These are phyloP conservation scores for Sceloporus tristichus DNA, from an alignment of 2,113 vertebrate genomes.

Conservation along the genomic window DNA sequence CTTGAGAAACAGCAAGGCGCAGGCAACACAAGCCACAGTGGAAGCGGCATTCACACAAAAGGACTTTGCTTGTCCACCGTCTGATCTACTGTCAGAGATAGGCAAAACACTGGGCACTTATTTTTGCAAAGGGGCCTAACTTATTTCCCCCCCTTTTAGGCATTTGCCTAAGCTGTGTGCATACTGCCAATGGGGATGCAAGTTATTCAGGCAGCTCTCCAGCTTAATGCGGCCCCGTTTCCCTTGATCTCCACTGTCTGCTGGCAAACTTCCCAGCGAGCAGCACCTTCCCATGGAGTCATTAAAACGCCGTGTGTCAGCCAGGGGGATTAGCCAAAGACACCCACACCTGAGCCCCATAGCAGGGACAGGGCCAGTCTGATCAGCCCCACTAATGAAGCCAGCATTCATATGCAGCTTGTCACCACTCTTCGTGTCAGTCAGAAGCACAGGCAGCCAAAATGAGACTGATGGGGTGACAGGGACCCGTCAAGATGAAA, in stretches of 20 bases:
- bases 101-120: constrained; percentile 47
- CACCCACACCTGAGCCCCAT: constrained; percentile 83
- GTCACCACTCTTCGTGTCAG: constrained; percentile 71
- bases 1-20: not conserved
- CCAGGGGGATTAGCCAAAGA: constrained; percentile 77
- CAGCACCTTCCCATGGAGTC: constrained; percentile 75
- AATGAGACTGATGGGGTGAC: constrained; percentile 67
- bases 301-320: constrained; percentile 79
- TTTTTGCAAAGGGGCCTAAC: constrained; percentile 50
- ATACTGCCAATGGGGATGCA: constrained; percentile 72
- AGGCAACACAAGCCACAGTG: not conserved
- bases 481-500: constrained; percentile 70
- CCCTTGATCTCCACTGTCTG: constrained; percentile 81
- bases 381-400: constrained; percentile 82
- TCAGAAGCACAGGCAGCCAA: constrained; percentile 66
- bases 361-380: constrained; percentile 73
- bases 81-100: constrained; percentile 38
- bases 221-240: constrained; percentile 67
- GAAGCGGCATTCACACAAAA: constrained; percentile 12
- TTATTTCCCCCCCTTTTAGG: rapidly evolving
- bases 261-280: constrained; percentile 76
- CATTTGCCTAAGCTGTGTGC: constrained; percentile 69
- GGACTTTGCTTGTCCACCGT: constrained; percentile 55
- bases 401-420: constrained; percentile 80
- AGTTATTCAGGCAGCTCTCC: constrained; percentile 71